Evolutionary conservation across 2,797 vertebrate genomes (phyloP).

Genomic region (Chlorospingus semifuscus): DNA sequence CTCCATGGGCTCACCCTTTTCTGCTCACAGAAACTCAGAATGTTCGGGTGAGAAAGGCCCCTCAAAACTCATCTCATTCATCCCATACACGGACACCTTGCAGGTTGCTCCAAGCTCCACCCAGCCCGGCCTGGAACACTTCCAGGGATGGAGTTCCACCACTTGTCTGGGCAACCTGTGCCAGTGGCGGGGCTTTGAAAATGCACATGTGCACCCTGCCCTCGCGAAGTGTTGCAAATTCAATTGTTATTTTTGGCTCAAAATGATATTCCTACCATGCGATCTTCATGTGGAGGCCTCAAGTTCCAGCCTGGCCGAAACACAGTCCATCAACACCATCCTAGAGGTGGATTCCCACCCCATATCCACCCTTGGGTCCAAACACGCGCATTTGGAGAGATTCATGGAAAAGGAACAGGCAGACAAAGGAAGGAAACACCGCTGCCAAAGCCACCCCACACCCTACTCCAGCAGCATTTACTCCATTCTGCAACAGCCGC

Average conservation of each 20-base stretch:
- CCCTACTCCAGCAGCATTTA: accelerated
- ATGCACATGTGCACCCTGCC: accelerated
- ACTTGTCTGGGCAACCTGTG: no score
- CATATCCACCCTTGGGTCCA: not conserved
- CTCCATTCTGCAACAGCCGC: accelerated
- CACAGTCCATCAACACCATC: accelerated
- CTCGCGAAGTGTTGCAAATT: accelerated
- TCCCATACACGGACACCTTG: not conserved
- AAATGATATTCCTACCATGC: accelerated
- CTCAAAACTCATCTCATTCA: not conserved
- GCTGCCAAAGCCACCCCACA: accelerated
- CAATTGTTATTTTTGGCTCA: accelerated
- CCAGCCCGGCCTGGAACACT: not conserved
- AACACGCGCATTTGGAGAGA: not conserved
- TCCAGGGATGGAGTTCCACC: not conserved
- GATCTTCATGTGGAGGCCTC: not conserved
- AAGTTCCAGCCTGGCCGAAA: not conserved
- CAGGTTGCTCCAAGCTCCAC: not conserved
- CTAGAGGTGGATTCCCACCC: not conserved
- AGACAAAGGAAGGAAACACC: not conserved
- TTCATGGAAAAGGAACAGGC: accelerated
- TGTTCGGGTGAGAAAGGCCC: not conserved
- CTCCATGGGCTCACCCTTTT: no score
- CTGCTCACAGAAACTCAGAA: not conserved
- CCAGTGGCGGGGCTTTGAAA: not conserved